Percentiles rank a stretch among this genome's conserved stretches.
Conservation (phyloP, 2,888 invertebrate species). For the Drosophila ezoana region DNA sequence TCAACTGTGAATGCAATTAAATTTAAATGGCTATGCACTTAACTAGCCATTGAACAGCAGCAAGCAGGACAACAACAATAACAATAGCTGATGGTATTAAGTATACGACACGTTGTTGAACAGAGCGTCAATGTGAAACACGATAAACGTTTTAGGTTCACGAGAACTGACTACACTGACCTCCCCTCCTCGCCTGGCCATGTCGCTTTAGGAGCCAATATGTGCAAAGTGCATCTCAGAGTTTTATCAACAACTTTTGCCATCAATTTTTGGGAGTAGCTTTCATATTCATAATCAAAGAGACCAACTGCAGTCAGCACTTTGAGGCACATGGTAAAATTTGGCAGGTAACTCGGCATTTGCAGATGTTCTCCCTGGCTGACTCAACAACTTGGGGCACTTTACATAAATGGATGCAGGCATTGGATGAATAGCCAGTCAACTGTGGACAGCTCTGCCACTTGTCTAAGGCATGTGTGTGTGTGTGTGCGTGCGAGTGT, state of each 20-base stretch:
- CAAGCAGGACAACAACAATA: background rate
- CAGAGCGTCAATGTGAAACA: slow-evolving; percentile 29
- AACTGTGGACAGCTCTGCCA: slow-evolving; percentile 56
- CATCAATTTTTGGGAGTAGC: slow-evolving; percentile 19
- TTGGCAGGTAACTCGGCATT: slow-evolving; percentile 9
- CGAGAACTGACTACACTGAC: background rate
- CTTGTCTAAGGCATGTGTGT: slow-evolving; percentile 44
- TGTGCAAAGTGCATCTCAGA: slow-evolving; percentile 13
- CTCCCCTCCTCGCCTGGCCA: background rate
- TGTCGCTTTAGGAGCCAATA: slow-evolving; percentile 5
- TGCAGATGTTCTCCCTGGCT: slow-evolving; percentile 16
- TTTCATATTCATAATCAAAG: slow-evolving; percentile 48
- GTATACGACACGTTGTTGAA: slow-evolving; percentile 37
- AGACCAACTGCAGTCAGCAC: slow-evolving; percentile 17
- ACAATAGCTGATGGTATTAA: slow-evolving; percentile 6
- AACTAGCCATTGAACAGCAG: slow-evolving; percentile 1
- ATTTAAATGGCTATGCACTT: slow-evolving; percentile 48
- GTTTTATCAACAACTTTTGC: slow-evolving; percentile 28
- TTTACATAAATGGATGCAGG: slow-evolving; percentile 58
- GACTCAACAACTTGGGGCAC: slow-evolving; percentile 49
- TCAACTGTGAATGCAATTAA: slow-evolving; percentile 37
- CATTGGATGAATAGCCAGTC: slow-evolving; percentile 59
- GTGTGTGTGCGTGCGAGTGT: slow-evolving; percentile 2
- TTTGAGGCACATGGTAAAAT: slow-evolving; percentile 6
- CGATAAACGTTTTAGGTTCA: slow-evolving; percentile 54